These are phyloP conservation scores for Octodonta nipae DNA, from an alignment of 2,888 invertebrate species.

Conservation along the genomic window DNA sequence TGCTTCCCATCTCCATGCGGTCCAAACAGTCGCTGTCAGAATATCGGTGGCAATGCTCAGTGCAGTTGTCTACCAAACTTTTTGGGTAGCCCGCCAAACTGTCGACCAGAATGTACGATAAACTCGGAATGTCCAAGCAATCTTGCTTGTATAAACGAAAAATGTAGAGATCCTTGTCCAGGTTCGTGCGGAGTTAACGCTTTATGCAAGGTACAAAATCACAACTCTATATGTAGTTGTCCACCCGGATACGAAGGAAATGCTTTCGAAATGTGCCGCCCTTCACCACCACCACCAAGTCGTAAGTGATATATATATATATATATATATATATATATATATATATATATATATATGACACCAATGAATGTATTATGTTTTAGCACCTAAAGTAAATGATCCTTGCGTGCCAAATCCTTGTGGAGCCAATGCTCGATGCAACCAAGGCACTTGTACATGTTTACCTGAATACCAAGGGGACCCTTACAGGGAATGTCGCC, in stretches of 20 bases:
- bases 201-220: slow-evolving; percentile 58
- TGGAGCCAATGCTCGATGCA: slow-evolving; percentile 62
- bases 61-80: slow-evolving; percentile 59
- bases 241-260: slow-evolving; percentile 57
- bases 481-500: slow-evolving; percentile 57
- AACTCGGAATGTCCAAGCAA: slow-evolving; percentile 64
- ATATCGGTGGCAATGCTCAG: slow-evolving; percentile 51
- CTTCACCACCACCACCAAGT: slow-evolving; percentile 20
- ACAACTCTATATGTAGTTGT: slow-evolving; percentile 63
- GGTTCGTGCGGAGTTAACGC: slow-evolving; percentile 66
- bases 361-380: slow-evolving; percentile 11
- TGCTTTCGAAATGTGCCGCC: slow-evolving; percentile 48
- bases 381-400: slow-evolving; percentile 36
- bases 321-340: no score
- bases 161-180: slow-evolving; percentile 68
- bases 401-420: slow-evolving; percentile 58
- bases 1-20: slow-evolving; percentile 36
- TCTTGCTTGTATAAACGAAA: slow-evolving; percentile 62
- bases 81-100: slow-evolving; percentile 52
- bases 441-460: slow-evolving; percentile 61
- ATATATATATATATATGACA: neutral
- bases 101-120: slow-evolving; percentile 44
- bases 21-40: slow-evolving; percentile 44
- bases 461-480: slow-evolving; percentile 64
- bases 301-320: slow-evolving; percentile 20